Percentiles rank a stretch among this genome's conserved stretches.
These are phyloP conservation scores for Eira barbara DNA, from an alignment of 2,113 vertebrate species.

Conservation along the genomic window DNA sequence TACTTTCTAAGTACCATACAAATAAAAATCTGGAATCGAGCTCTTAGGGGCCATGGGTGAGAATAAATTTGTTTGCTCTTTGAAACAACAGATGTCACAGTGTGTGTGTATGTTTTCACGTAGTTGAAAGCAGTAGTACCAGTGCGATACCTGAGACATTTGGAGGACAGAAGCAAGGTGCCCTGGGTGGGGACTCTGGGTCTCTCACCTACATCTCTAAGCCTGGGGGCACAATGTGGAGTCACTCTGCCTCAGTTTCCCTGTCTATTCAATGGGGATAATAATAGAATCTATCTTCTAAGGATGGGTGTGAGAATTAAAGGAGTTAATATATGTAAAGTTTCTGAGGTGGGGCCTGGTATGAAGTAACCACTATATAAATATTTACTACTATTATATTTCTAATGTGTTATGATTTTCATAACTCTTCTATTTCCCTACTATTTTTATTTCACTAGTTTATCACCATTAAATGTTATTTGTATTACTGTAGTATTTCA, in stretches of 20 bases:
- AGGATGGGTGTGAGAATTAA: background rate
- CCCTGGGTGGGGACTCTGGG: background rate
- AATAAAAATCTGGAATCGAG: background rate
- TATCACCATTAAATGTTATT: background rate
- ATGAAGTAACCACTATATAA: background rate
- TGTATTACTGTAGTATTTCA: background rate
- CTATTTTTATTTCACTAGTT: background rate
- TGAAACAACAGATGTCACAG: background rate
- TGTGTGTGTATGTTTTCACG: background rate
- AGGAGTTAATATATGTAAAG: background rate
- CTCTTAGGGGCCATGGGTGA: background rate
- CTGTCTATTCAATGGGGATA: background rate
- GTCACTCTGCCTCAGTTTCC: background rate
- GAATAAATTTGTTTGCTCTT: background rate
- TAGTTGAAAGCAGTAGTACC: background rate
- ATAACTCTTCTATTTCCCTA: background rate
- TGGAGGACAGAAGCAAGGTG: background rate
- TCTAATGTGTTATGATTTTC: background rate
- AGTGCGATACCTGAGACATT: background rate
- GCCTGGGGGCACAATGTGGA: background rate
- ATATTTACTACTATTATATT: background rate
- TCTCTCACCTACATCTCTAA: background rate
- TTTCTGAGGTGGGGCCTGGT: background rate
- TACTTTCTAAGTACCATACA: background rate
- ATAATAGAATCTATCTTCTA: background rate